Evolutionary conservation across 2,797 vertebrate species (phyloP), one percentile per base, ranked within the genome.

Genomic region (Typhlichthys subterraneus): DNA sequence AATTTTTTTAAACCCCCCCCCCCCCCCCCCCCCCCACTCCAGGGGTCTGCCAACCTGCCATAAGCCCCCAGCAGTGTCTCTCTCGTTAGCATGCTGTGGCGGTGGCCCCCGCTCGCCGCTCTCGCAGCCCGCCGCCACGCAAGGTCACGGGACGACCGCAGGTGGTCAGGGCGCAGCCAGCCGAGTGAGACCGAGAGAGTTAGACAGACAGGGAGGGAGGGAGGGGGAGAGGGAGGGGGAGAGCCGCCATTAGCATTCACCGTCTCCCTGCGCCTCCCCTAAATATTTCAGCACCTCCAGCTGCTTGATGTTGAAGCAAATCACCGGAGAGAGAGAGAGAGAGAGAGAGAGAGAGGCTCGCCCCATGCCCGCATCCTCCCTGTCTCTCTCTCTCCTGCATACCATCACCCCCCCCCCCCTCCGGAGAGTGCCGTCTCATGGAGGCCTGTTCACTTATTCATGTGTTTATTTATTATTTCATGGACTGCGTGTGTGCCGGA

Each of bases 231-330:
- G n/a, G n/a, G n/a, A 17, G 50, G 11, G 19, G 23, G 5, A 4
- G 1, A 11, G 67, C 46, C 38, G 31, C 67, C 85, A 91, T 92
- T 92, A 92, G 88, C 87, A 92, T 91, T 91, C 90, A 86, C 77
- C 53, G 60, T 82, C 84, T 86, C 80, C 79, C 75, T 0, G 71
- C 65, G 79, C 76, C 80, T 87, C 51, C 71, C 71, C 85, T 92
- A 93, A 91, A 93, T 93, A 91, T 92, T 93, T 93, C 89, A 93
- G 84, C 85, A 90, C 88, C 90, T 90, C 89, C 92, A 93, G 89
- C 90, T 91, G 91, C 91, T 92, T 91, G 84, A 88, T 90, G 88
- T 91, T 90, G 82, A 81, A 90, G 79, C 87, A 87, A 89, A 89
- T 92, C 90, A 90, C 88, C 86, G 65, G 69, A 62, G 75, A 82